Conservation (phyloP, 2,888 invertebrate genomes). For the Tineola bisselliella region DNA sequence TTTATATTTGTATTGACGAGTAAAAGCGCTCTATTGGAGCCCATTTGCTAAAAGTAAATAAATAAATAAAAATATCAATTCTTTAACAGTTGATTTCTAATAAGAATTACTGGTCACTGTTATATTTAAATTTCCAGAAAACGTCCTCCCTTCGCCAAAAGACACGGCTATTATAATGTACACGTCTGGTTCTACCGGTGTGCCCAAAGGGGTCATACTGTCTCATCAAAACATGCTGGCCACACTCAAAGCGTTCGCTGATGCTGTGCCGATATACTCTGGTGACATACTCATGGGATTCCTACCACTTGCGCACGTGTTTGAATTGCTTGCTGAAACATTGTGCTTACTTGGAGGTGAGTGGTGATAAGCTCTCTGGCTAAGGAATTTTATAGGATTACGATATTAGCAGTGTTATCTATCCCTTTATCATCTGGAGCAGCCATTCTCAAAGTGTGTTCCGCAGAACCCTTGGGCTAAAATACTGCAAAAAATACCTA, state of each 20-base stretch:
- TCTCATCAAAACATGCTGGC: constrained; percentile 84
- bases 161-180: constrained; percentile 99
- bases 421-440: too few relatives aligned
- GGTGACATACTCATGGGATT: constrained; percentile 93
- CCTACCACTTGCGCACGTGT: constrained; percentile 96
- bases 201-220: constrained; percentile 89
- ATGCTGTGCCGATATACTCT: constrained; percentile 75
- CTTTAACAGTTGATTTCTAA: too few relatives aligned
- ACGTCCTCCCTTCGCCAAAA: constrained; percentile 70
- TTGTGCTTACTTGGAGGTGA: constrained; percentile 84
- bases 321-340: constrained; percentile 93
- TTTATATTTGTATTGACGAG: too few relatives aligned
- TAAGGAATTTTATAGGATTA: too few relatives aligned
- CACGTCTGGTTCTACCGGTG: constrained; percentile 97
- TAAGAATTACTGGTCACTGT: constrained; percentile 20
- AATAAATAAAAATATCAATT: too few relatives aligned
- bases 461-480: too few relatives aligned
- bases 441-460: too few relatives aligned
- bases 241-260: constrained; percentile 83
- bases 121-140: constrained; percentile 40
- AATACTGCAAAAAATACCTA: too few relatives aligned
- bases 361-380: constrained; percentile 42
- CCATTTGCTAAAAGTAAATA: too few relatives aligned
- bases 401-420: too few relatives aligned
- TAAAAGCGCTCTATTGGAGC: too few relatives aligned